These are phyloP conservation scores for Macrocentrus cingulum DNA, from an alignment of 1,140 invertebrate species.

Conservation along the genomic window DNA sequence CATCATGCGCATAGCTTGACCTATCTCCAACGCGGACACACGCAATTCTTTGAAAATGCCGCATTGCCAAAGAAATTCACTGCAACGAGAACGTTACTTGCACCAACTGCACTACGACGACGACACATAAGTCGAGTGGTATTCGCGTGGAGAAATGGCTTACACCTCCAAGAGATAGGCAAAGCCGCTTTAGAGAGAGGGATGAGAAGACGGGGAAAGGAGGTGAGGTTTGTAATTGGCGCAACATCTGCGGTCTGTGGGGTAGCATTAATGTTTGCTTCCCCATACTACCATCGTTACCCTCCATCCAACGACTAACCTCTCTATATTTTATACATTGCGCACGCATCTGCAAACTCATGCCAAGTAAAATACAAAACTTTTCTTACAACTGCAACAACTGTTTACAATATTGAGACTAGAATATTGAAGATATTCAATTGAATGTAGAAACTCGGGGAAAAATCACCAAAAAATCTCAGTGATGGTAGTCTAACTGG, in stretches of 20 bases:
- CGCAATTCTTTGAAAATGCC: too few species aligned
- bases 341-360: neutral
- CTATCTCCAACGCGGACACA: too few species aligned
- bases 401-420: too few species aligned
- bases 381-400: too few species aligned
- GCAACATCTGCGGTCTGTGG: constrained; percentile 58
- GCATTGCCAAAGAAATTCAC: too few species aligned
- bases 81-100: too few species aligned
- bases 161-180: constrained; percentile 20
- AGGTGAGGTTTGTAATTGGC: constrained; percentile 57
- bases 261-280: constrained; percentile 56
- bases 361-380: too few species aligned
- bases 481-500: too few species aligned
- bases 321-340: constrained; percentile 3
- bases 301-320: neutral
- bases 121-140: neutral
- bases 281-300: constrained; percentile 24
- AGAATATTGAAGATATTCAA: too few species aligned
- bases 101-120: constrained; percentile 8
- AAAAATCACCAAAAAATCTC: too few species aligned
- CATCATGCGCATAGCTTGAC: too few species aligned
- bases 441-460: too few species aligned
- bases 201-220: constrained; percentile 16
- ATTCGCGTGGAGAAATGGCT: constrained; percentile 34
- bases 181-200: neutral